Evolutionary conservation across 1,140 invertebrate genomes (phyloP), one percentile per base, ranked within the genome.

Genomic region (Parapsyche elsis): DNA sequence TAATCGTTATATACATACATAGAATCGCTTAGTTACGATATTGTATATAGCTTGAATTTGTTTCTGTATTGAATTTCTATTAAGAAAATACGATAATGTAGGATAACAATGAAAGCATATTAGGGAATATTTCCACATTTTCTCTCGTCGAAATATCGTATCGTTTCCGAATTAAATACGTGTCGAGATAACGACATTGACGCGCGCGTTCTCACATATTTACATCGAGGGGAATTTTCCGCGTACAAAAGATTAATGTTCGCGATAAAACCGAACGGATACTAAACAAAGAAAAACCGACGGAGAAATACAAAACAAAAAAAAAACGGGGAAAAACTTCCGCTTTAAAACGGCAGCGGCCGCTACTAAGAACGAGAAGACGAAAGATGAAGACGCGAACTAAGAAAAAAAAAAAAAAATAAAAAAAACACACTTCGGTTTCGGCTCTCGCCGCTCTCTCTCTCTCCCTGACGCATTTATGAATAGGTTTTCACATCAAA

Each of bases 401-500:
- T 5, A 44, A 38, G 26, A 26, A 71, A 44, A 71, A 71, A 71
- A n/a, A n/a, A 7, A 67, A 71, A 71, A 44, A 30, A 71, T 16
- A 38, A 73, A 46, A 9, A 45, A 73, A 73, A 73, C 71, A 46
- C 71, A 73, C 26, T 73, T 46, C 16, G 19, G 30, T 38, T 46
- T 19, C 24, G 64, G 64, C 64, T 67, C 24, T 67, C 24, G 19
- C 49, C 49, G 12, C 45, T 53, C 10, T 38, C 30, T 38, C 70
- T 57, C 26, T n/a, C 14, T n/a, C n/a, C n/a, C n/a, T n/a, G 77
- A 79, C 77, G 80, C 74, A 81, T 81, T 81, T 81, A 81, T 79
- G 77, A 81, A 81, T 79, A 81, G 81, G 81, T 71, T 81, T 78
- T 57, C 77, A 38, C 77, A 79, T 81, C 78, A 81, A 81, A 81